Evolutionary conservation across 2,797 vertebrate genomes (phyloP), one percentile per base, ranked within the genome.

Genomic region (Steatocranus sp.): DNA sequence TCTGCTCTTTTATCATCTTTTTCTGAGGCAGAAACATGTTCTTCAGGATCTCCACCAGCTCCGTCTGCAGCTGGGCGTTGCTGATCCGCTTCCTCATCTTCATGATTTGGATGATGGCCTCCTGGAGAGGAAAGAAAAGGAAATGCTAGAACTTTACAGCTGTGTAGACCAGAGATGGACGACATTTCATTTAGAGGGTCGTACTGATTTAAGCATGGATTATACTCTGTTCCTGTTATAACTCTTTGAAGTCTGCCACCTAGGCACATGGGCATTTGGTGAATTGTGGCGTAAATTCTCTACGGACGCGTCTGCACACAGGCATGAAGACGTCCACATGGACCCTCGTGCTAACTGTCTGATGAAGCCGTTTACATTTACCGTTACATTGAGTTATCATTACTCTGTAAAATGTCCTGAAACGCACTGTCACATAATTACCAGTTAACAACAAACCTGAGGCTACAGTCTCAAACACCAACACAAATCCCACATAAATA

Each of bases 1-100:
- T 99, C 94, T 99, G 98, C 94, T 99, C 98, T 95, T 99, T 99
- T 95, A 99, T 99, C 98, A 99, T 99, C 95, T 99, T 99, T 96
- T 99, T 99, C 93, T 99, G 98, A 54, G 98, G 98, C 92, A 99
- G 97, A 88, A 99, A 99, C 98, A 99, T 99, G 93, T 99, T 99
- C 96, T 99, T 99, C 93, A 99, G 95, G 96, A 99, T 99, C 96
- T 99, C 98, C 95, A 99, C 98, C 93, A 99, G 96, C 97, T 99
- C 98, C 80, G 98, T 99, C 96, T 99, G 98, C 91, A 99, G 97
- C 91, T 99, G 98, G 75, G 98, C 98, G 61, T 99, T 99, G 88
- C 97, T 99, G 93, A 99, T 98, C 96, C 98, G 98, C 96, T 99
- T 99, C 86, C 98, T 94, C 98, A 99, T 99, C 96, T 99, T 99